Base-by-base conservation (phyloP, 2,797 vertebrate genomes). In the Sternarchorhynchus goeldii region DNA sequence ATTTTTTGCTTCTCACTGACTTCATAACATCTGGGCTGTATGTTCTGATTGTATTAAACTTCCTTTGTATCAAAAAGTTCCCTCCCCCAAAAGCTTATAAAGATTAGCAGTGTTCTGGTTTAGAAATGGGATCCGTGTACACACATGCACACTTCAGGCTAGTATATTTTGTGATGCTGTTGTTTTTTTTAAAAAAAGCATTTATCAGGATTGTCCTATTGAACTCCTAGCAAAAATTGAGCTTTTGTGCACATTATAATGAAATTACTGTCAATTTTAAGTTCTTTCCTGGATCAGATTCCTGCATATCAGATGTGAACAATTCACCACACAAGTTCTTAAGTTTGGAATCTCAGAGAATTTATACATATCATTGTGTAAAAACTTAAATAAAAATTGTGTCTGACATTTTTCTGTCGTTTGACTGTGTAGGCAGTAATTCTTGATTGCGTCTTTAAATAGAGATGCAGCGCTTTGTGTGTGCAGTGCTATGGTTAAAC, bases 301-400 rank as follows among this genome's bases (percentile, higher is more conserved):
- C 45, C 67, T 57, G 18, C 56, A 83, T 87, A 81, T 84, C 76
- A 84, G 84, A 87, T 81, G 79, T 88, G 84, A 88, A 88, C 88
- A 86, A 86, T 85, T 21, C 85, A 85, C 73, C 45, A 68, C 85
- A 84, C 88, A 81, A 78, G 41, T 66, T 69, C 41, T 32, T 65
- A 69, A 75, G 82, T 90, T 90, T 87, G 86, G 77, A 88, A 81
- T 79, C 82, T 81, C 68, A 84, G 85, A 50, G 59, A 59, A 85
- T 85, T 84, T 84, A 87, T 88, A 90, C 77, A 80, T 78, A 88
- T 90, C 81, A 88, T 90, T 91, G 88, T 92, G 91, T 76, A 88
- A 87, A 85, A 85, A 85, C 88, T 88, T 87, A 88, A 92, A 89
- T 92, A 92, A 92, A 93, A 90, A 85, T 85, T 89, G 87, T 88